A percentile compares a stretch with the other conserved stretches of the same genome.
phyloP scores from a whole-genome alignment of 2,797 vertebrate species.

The Gambusia yucatana region DNA sequence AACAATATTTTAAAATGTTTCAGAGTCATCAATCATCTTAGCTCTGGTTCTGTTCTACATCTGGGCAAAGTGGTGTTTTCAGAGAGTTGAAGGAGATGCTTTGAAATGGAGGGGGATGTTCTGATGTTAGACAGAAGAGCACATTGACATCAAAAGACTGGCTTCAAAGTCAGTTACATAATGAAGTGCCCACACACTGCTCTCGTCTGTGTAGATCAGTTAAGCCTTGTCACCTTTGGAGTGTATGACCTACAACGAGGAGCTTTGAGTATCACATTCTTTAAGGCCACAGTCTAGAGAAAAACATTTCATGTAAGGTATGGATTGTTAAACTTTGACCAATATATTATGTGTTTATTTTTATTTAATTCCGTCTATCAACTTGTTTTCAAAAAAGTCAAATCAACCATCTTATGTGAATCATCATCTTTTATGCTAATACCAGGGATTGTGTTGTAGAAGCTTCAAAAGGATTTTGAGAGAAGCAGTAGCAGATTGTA shows the following conservation, averaged over 20 bases:
- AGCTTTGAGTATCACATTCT: constrained; percentile 62
- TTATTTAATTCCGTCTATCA: constrained; percentile 10
- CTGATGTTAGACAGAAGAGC: constrained; percentile 61
- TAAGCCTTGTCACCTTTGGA: constrained; percentile 61
- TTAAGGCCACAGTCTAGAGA: constrained; percentile 22
- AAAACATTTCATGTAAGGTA: constrained; percentile 8
- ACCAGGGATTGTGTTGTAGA: constrained; percentile 17
- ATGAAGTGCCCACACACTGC: constrained; percentile 71
- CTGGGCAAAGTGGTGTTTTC: background rate
- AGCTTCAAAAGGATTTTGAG: constrained; percentile 67
- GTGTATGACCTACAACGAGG: constrained; percentile 45
- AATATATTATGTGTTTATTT: background rate
- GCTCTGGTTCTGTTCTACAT: background rate
- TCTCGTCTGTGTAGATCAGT: constrained; percentile 53
- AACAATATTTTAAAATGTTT: constrained; percentile 3
- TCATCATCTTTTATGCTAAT: constrained; percentile 5
- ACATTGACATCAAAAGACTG: constrained; percentile 69
- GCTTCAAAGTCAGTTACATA: constrained; percentile 77
- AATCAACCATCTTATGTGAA: background rate
- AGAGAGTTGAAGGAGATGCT: constrained; percentile 13
- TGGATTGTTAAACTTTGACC: background rate
- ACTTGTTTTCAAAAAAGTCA: background rate
- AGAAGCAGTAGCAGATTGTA: constrained; percentile 55
- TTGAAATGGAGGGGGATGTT: constrained; percentile 40
- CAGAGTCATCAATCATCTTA: background rate